Conservation (phyloP, 2,888 invertebrate species). For the Onchidella celtica region DNA sequence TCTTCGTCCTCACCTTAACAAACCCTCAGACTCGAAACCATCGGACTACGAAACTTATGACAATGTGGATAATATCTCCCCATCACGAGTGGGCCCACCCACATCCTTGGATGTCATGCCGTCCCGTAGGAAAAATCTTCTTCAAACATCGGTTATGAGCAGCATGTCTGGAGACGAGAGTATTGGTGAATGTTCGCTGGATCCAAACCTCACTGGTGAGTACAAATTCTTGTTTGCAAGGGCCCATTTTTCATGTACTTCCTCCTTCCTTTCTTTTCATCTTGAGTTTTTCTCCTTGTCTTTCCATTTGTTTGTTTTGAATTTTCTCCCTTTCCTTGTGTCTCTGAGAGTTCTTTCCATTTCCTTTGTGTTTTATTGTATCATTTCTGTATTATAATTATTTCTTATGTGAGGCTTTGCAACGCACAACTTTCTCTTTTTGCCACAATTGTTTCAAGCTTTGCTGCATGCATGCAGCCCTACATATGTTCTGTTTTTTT, state of each 20-base stretch:
- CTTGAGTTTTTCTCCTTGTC: neutral
- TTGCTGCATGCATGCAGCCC: too few relatives aligned
- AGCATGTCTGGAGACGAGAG: conserved; percentile 69
- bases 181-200: conserved; percentile 75
- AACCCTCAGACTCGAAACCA: neutral
- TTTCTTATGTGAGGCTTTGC: too few relatives aligned
- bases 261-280: neutral
- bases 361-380: too few relatives aligned
- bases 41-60: neutral
- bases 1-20: conserved; percentile 13
- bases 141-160: conserved; percentile 64
- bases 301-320: neutral
- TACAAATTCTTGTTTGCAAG: neutral
- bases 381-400: too few relatives aligned
- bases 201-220: conserved; percentile 71
- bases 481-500: too few relatives aligned
- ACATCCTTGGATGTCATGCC: conserved; percentile 63
- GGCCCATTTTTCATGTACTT: neutral
- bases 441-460: too few relatives aligned
- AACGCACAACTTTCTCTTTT: too few relatives aligned
- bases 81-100: conserved; percentile 56
- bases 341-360: too few relatives aligned
- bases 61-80: neutral
- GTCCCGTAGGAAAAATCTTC: conserved; percentile 57
- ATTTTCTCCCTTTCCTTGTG: too few relatives aligned